Conservation (phyloP, 2,797 vertebrate genomes). For the Cynopterus sphinx region DNA sequence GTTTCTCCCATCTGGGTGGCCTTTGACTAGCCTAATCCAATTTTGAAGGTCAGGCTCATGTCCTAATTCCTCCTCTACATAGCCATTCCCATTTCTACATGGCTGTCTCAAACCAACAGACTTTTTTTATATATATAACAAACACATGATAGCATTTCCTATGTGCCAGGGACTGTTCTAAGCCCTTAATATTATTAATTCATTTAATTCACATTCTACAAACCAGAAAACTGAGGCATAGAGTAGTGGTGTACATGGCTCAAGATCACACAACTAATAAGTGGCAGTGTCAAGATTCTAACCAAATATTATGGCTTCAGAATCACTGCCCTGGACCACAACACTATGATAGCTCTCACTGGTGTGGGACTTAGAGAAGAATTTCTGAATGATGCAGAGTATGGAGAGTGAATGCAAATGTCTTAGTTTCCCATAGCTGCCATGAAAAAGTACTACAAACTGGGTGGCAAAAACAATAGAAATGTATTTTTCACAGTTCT, state of each 20-base stretch:
- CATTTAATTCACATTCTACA: neutral
- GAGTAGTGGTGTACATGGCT: neutral
- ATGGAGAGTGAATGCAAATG: neutral
- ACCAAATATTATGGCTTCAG: neutral
- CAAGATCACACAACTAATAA: neutral
- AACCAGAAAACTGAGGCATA: slow-evolving; percentile 21
- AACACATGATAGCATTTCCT: neutral
- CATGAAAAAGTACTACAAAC: neutral
- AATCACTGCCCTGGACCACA: neutral
- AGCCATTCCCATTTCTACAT: neutral
- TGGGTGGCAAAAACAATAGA: neutral
- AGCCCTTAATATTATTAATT: neutral
- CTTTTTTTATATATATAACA: neutral
- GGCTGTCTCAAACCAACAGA: neutral
- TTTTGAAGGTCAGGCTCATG: neutral
- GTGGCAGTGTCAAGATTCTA: neutral
- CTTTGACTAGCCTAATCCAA: neutral
- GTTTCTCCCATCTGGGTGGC: neutral
- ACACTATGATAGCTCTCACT: neutral
- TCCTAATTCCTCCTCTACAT: neutral
- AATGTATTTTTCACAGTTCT: neutral
- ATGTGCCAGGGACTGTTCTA: neutral
- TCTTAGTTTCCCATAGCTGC: neutral
- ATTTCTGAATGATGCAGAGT: neutral
- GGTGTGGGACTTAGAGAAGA: neutral